Evolutionary conservation across 2,888 invertebrate genomes (phyloP).

Genomic region (Linhomoeus sp.): DNA sequence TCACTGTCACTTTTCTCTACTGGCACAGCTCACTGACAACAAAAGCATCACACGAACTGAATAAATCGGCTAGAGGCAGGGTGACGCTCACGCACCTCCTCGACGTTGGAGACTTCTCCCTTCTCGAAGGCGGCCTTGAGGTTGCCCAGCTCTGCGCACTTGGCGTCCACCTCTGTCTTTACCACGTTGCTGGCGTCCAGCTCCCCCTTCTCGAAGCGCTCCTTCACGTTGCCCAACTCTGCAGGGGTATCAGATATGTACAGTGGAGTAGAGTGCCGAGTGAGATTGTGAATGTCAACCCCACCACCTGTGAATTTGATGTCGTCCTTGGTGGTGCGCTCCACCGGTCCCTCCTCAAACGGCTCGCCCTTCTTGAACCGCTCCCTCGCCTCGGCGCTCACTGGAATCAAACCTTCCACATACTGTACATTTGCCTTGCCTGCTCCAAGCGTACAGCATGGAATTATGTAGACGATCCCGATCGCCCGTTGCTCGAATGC

Average conservation of each 20-base stretch:
- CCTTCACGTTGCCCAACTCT: slow-evolving; percentile 23
- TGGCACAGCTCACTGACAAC: no score
- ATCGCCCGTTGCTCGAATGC: no score
- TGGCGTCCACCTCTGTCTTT: slow-evolving; percentile 14
- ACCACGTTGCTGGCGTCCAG: slow-evolving; percentile 13
- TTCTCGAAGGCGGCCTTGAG: slow-evolving; percentile 18
- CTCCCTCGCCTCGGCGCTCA: slow-evolving; percentile 20
- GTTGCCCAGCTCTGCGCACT: slow-evolving; percentile 14
- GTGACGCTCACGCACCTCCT: not conserved
- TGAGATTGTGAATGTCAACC: not conserved
- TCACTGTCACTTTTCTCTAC: no score
- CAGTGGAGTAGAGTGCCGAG: not conserved
- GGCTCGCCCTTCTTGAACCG: slow-evolving; percentile 22
- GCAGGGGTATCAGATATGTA: slow-evolving; percentile 3
- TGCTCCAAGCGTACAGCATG: no score
- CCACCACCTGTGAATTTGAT: slow-evolving; percentile 16
- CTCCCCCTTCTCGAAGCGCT: slow-evolving; percentile 20
- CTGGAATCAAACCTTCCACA: no score
- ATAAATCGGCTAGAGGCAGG: no score
- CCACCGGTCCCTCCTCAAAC: slow-evolving; percentile 16
- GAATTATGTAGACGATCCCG: no score
- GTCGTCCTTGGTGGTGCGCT: slow-evolving; percentile 15
- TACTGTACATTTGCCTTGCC: no score
- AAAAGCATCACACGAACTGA: no score
- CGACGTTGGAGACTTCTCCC: not conserved